These are phyloP conservation scores for Antechinus flavipes DNA, from an alignment of 2,113 vertebrate genomes.

Conservation along the genomic window DNA sequence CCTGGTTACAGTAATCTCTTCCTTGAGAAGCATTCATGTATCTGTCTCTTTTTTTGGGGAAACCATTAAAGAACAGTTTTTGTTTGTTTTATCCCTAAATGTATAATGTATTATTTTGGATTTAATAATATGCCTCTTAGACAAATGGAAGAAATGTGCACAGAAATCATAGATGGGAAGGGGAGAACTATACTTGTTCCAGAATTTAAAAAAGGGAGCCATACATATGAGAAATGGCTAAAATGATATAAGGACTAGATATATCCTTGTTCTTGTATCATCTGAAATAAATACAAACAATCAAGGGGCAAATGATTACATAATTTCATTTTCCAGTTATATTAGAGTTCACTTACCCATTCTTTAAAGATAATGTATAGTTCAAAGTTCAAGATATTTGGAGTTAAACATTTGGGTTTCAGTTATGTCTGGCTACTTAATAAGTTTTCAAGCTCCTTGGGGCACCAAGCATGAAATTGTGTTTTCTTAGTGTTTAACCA, in stretches of 20 bases:
- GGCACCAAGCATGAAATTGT: not conserved
- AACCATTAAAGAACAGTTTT: not conserved
- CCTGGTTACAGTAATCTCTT: not conserved
- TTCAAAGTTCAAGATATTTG: not conserved
- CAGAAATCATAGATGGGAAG: not conserved
- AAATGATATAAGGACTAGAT: not conserved
- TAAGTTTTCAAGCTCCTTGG: not conserved
- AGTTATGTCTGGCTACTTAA: not conserved
- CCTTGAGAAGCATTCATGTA: not conserved
- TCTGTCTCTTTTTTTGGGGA: not conserved
- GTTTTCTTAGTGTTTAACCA: not conserved
- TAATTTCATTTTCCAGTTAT: not conserved
- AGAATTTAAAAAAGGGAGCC: not conserved
- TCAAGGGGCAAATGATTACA: not conserved
- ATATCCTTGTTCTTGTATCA: not conserved
- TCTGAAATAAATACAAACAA: not conserved
- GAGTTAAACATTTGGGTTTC: not conserved
- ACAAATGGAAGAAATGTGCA: not conserved
- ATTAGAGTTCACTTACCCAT: not conserved
- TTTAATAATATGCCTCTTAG: not conserved
- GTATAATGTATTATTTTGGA: not conserved
- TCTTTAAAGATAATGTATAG: not conserved
- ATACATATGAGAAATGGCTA: not conserved
- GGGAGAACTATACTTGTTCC: not conserved
- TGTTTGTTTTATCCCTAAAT: not conserved